Conservation (phyloP, 2,888 invertebrate species). For the Bombyx huttoni region DNA sequence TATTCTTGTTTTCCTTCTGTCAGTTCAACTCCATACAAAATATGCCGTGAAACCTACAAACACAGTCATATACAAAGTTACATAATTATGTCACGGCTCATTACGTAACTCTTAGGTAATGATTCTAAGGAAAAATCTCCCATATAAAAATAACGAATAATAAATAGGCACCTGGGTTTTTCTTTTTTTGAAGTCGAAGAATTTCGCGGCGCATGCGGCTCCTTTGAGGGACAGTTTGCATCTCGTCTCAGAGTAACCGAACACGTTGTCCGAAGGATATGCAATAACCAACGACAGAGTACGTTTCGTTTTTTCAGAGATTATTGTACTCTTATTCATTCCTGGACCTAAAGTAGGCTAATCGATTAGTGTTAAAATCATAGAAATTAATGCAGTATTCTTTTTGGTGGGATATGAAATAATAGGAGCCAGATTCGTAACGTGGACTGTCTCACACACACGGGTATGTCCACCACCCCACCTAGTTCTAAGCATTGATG, state of each 20-base stretch:
- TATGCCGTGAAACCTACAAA: not conserved
- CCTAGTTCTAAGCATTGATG: too few relatives aligned
- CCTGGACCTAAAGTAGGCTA: slow-evolving; percentile 38
- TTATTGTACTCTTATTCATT: slow-evolving; percentile 40
- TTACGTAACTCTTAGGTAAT: not conserved
- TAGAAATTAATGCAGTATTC: too few relatives aligned
- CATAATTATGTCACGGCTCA: not conserved
- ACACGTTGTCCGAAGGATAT: slow-evolving; percentile 20
- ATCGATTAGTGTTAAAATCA: too few relatives aligned
- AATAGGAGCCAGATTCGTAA: too few relatives aligned
- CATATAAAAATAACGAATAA: too few relatives aligned
- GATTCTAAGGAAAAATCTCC: not conserved
- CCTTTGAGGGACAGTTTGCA: slow-evolving; percentile 32
- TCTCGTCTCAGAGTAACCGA: slow-evolving; percentile 26
- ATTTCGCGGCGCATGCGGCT: slow-evolving; percentile 33
- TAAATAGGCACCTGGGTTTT: slow-evolving; percentile 30
- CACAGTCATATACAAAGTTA: not conserved
- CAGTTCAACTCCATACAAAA: too few relatives aligned
- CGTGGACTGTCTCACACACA: too few relatives aligned
- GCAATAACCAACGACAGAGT: slow-evolving; percentile 34
- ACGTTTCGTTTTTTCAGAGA: slow-evolving; percentile 36
- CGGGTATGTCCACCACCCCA: too few relatives aligned
- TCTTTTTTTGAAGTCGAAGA: slow-evolving; percentile 31
- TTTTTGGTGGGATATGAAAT: too few relatives aligned
- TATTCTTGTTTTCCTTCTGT: too few relatives aligned